Conservation (phyloP, 2,797 vertebrate genomes). For the Amblyopsis hoosieri region DNA sequence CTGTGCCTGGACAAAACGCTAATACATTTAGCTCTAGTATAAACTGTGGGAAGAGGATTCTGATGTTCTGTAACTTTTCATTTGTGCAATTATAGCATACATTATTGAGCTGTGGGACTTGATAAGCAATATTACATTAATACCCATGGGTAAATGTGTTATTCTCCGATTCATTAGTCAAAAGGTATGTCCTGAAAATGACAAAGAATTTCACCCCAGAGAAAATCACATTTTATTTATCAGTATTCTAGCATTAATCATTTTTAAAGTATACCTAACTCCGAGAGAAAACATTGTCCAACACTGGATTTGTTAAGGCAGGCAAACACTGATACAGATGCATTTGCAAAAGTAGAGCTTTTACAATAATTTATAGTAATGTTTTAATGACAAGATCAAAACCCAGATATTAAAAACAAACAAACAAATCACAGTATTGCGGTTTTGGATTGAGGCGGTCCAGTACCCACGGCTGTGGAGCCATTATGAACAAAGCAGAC, state of each 20-base stretch:
- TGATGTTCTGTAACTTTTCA: not conserved
- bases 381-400: too few relatives aligned
- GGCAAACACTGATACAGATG: too few relatives aligned
- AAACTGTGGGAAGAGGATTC: not conserved
- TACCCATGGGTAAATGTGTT: not conserved
- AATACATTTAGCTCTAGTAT: too few relatives aligned
- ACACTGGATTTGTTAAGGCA: too few relatives aligned
- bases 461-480: too few relatives aligned
- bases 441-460: too few relatives aligned
- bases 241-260: slow-evolving; percentile 8
- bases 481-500: too few relatives aligned
- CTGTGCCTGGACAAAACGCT: too few relatives aligned
- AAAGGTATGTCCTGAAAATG: not conserved
- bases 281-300: not conserved
- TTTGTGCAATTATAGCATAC: not conserved
- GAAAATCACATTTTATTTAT: slow-evolving; percentile 35
- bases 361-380: too few relatives aligned
- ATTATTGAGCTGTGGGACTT: not conserved
- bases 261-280: not conserved
- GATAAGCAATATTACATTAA: not conserved
- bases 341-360: too few relatives aligned
- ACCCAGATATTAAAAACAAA: too few relatives aligned
- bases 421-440: too few relatives aligned
- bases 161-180: not conserved
- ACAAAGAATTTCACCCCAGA: not conserved